phyloP scores from a whole-genome alignment of 2,797 vertebrate genomes.

The Nannoperca australis region DNA sequence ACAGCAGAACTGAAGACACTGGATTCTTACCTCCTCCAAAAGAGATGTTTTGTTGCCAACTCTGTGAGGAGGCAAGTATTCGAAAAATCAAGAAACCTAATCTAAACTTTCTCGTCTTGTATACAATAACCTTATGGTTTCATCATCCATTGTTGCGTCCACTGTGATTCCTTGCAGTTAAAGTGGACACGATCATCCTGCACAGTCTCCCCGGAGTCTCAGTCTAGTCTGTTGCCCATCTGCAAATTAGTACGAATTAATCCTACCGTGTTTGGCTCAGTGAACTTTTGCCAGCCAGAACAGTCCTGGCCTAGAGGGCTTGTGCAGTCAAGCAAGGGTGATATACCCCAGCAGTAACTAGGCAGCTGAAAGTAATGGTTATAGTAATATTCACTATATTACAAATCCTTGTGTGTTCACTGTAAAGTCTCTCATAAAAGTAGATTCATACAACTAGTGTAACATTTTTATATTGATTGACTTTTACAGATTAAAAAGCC shows the following conservation, averaged over 20 bases:
- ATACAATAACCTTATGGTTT: neutral
- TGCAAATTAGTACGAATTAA: constrained; percentile 74
- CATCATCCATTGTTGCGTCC: neutral
- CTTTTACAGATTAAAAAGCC: constrained; percentile 11
- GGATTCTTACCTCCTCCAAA: neutral
- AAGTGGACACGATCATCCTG: constrained; percentile 8
- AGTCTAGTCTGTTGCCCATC: constrained; percentile 61
- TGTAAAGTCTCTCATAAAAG: neutral
- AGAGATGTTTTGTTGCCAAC: neutral
- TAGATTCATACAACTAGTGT: neutral
- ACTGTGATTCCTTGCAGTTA: constrained; percentile 14
- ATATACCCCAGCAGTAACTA: constrained; percentile 54
- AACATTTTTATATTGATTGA: neutral
- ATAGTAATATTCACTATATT: constrained; percentile 15
- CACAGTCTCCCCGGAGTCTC: constrained; percentile 24
- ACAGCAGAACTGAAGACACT: neutral
- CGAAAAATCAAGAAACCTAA: neutral
- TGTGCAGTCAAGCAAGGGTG: constrained; percentile 58
- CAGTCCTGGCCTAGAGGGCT: constrained; percentile 59
- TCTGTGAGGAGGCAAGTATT: neutral
- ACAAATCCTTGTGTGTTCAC: constrained; percentile 13
- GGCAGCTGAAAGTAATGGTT: constrained; percentile 44
- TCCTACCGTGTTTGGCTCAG: constrained; percentile 63
- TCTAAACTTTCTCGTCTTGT: neutral
- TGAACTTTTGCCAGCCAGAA: constrained; percentile 70